A percentile compares a stretch with the other conserved stretches of the same genome.
phyloP scores from a whole-genome alignment of 1,140 invertebrate species.

The Pseudomyrmex flavicornis region DNA sequence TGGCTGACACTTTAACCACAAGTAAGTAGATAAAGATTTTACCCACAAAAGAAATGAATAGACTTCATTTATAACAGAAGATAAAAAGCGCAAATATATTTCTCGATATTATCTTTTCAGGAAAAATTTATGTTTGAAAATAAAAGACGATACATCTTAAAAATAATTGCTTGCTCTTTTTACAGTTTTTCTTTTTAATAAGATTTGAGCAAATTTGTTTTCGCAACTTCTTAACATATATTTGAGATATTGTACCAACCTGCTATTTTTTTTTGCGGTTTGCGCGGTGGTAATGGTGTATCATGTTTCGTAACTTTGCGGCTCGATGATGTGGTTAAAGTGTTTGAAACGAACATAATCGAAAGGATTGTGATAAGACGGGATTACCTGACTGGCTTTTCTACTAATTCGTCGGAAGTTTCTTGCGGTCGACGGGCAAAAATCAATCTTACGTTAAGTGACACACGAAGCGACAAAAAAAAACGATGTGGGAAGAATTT shows the following conservation, averaged over 20 bases:
- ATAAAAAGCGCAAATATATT: constrained; percentile 11
- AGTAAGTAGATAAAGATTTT: constrained; percentile 15
- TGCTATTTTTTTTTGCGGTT: too few species aligned
- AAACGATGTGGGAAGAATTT: constrained; percentile 4
- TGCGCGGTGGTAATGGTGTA: background rate
- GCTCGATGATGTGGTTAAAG: background rate
- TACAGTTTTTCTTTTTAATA: background rate
- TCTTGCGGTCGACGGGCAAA: constrained; percentile 13
- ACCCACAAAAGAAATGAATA: constrained; percentile 9
- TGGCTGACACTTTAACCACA: background rate
- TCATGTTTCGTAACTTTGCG: background rate
- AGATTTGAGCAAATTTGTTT: background rate
- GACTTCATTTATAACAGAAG: background rate
- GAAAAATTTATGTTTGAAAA: too few species aligned
- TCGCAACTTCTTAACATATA: too few species aligned
- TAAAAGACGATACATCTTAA: too few species aligned
- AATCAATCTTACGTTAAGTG: constrained; percentile 32
- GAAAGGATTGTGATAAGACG: constrained; percentile 1
- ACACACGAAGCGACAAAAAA: constrained; percentile 12
- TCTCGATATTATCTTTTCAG: background rate
- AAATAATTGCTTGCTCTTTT: too few species aligned
- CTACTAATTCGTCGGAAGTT: constrained; percentile 3
- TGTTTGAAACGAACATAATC: background rate
- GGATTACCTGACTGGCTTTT: background rate
- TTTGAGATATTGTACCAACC: too few species aligned